Conservation (phyloP, 1,140 invertebrate species). For the Catajapyx aquilonaris region DNA sequence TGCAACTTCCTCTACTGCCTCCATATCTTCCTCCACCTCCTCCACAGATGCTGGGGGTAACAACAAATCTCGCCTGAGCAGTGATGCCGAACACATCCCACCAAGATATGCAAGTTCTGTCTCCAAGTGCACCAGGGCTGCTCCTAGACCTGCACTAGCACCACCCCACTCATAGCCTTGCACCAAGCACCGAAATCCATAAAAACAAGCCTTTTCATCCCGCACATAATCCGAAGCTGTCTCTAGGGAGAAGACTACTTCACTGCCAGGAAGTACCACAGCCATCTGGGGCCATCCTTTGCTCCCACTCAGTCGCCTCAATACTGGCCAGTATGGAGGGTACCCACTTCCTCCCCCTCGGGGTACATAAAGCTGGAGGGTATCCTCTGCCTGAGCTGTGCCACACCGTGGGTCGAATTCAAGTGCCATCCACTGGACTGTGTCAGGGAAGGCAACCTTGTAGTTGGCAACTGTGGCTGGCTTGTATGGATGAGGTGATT, state of each 20-base stretch:
- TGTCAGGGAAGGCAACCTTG: conserved; percentile 67
- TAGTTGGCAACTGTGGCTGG: conserved; percentile 70
- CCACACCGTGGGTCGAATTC: conserved; percentile 85
- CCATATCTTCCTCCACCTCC: conserved; percentile 39
- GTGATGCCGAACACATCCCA: conserved; percentile 68
- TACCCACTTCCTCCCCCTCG: conserved; percentile 2
- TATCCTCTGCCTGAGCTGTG: conserved; percentile 85
- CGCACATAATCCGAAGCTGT: conserved; percentile 89
- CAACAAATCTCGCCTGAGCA: conserved; percentile 66
- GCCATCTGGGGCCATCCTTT: conserved; percentile 72
- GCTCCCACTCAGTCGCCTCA: conserved; percentile 43
- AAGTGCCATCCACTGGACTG: conserved; percentile 74
- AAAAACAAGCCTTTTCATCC: conserved; percentile 63
- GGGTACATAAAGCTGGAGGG: conserved; percentile 66
- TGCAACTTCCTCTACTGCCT: conserved; percentile 45
- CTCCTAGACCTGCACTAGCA: conserved; percentile 28
- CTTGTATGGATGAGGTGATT: conserved; percentile 94
- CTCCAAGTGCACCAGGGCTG: conserved; percentile 51
- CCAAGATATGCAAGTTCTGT: conserved; percentile 77
- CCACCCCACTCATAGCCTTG: conserved; percentile 72
- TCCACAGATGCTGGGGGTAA: conserved; percentile 41
- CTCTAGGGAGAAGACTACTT: conserved; percentile 83
- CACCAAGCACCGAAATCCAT: conserved; percentile 79
- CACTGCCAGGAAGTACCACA: conserved; percentile 73
- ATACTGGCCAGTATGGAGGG: conserved; percentile 41